Evolutionary conservation across 2,797 vertebrate species (phyloP).

Genomic region (Novumbra hubbsi): DNA sequence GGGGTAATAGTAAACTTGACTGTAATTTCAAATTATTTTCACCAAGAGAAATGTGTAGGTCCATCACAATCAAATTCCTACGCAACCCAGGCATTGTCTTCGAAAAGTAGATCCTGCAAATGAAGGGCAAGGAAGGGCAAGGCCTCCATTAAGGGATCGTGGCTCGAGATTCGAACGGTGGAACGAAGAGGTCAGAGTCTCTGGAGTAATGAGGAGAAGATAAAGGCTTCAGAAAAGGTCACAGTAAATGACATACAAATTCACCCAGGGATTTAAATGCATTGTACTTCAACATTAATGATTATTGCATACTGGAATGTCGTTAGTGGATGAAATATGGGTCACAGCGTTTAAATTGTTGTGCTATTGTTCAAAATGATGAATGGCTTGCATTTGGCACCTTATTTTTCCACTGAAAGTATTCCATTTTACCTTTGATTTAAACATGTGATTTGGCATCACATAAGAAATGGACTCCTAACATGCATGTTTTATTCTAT

Average conservation of each 20-base stretch:
- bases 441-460: too few relatives aligned
- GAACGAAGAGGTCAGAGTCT: neutral
- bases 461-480: too few relatives aligned
- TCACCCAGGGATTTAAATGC: conserved; percentile 18
- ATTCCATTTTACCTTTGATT: neutral
- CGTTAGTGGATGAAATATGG: neutral
- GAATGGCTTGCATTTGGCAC: neutral
- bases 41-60: too few relatives aligned
- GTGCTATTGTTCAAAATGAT: neutral
- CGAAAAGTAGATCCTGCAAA: too few relatives aligned
- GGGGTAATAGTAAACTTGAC: too few relatives aligned
- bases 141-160: neutral
- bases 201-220: neutral
- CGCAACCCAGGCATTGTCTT: too few relatives aligned
- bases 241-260: conserved; percentile 24
- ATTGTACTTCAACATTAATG: conserved; percentile 23
- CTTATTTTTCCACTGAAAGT: neutral
- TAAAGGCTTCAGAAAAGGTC: conserved; percentile 25
- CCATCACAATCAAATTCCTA: too few relatives aligned
- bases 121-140: neutral
- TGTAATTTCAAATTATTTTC: too few relatives aligned
- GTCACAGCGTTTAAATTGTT: neutral
- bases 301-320: neutral
- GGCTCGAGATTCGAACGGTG: neutral
- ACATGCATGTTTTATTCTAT: neutral